These are phyloP conservation scores for Endotricha flammealis DNA, from an alignment of 2,888 invertebrate genomes.

Conservation along the genomic window DNA sequence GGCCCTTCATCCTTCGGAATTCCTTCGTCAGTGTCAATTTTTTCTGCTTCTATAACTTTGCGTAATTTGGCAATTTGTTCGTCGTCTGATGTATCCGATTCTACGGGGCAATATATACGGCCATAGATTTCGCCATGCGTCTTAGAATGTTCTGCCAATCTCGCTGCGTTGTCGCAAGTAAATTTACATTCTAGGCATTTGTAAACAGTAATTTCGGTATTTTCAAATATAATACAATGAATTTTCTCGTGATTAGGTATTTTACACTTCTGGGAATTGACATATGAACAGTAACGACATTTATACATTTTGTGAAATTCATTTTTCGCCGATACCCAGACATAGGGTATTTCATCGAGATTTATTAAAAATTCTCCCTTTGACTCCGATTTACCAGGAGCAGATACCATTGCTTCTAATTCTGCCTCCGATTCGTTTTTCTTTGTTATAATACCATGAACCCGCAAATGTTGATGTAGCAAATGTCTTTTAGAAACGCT, in stretches of 20 bases:
- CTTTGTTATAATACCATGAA: conserved; percentile 80
- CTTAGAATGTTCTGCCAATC: conserved; percentile 85
- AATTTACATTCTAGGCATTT: conserved; percentile 90
- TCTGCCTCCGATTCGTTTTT: conserved; percentile 65
- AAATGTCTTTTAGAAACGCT: conserved; percentile 89
- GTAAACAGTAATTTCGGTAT: conserved; percentile 71
- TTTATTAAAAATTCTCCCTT: conserved; percentile 44
- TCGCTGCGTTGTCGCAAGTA: conserved; percentile 84
- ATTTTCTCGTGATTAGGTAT: conserved; percentile 91
- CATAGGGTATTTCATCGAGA: conserved; percentile 81
- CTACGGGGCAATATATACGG: conserved; percentile 84
- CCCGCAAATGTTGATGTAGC: conserved; percentile 89
- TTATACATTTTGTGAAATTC: conserved; percentile 89
- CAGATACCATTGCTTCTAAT: conserved; percentile 44
- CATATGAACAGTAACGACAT: conserved; percentile 90
- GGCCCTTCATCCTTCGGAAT: conserved; percentile 38
- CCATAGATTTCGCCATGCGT: conserved; percentile 85
- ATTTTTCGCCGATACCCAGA: conserved; percentile 86
- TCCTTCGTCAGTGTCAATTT: conserved; percentile 37
- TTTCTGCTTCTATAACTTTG: conserved; percentile 60
- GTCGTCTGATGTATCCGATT: conserved; percentile 81
- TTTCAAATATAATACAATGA: conserved; percentile 78
- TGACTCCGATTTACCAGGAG: conserved; percentile 32
- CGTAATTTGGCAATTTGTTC: conserved; percentile 78
- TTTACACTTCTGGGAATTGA: conserved; percentile 87